Conservation (phyloP, 2,888 invertebrate genomes). For the Cerastis leucographa region DNA sequence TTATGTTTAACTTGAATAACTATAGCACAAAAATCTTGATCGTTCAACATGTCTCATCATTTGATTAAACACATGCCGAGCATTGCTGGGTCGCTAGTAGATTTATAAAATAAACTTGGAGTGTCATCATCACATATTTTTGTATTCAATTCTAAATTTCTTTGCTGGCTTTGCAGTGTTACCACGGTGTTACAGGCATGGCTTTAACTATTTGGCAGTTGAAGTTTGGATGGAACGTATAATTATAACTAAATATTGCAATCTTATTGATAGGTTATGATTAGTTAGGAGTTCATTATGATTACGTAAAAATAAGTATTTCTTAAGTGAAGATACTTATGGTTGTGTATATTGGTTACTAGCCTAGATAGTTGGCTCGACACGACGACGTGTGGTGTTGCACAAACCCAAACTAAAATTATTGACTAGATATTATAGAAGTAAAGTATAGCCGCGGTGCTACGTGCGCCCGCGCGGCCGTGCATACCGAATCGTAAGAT, state of each 20-base stretch:
- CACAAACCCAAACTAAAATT: conserved; percentile 89
- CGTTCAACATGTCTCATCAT: background rate
- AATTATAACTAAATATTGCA: conserved; percentile 34
- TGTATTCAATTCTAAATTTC: background rate
- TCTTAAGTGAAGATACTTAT: conserved; percentile 74
- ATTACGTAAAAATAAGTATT: conserved; percentile 61
- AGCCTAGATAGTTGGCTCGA: conserved; percentile 78
- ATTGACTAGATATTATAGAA: conserved; percentile 89
- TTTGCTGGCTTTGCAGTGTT: background rate
- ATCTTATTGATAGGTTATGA: conserved; percentile 48
- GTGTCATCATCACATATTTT: background rate
- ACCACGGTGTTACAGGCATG: background rate
- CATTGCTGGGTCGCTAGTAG: background rate
- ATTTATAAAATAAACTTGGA: background rate
- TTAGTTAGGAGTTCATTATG: conserved; percentile 50
- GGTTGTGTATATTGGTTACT: conserved; percentile 73
- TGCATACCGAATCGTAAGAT: conserved; percentile 91
- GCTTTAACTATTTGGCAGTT: background rate
- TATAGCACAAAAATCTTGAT: background rate
- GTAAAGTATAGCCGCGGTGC: conserved; percentile 87
- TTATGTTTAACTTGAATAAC: background rate
- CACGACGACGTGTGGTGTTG: conserved; percentile 85
- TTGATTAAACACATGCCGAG: background rate
- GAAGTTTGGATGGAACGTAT: conserved; percentile 23
- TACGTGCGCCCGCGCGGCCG: conserved; percentile 88